Evolutionary conservation across 2,888 invertebrate species (phyloP).

Genomic region (Folsomia manolachei): DNA sequence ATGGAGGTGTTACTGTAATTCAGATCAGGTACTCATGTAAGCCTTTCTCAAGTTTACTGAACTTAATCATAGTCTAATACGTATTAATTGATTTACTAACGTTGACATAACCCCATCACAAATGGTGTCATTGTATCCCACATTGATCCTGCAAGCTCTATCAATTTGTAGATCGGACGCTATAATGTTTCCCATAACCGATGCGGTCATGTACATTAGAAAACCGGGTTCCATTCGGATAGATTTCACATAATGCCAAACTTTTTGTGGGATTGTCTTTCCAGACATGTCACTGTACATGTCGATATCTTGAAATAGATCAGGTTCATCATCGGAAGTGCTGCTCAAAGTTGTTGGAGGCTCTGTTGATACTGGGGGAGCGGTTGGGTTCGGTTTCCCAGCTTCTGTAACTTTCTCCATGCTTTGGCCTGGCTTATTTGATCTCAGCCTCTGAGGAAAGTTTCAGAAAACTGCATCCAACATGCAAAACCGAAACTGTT

Average conservation of each 20-base stretch:
- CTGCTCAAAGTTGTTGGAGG: neutral
- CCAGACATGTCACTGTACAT: neutral
- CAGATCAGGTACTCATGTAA: no score
- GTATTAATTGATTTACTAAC: neutral
- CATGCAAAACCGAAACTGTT: no score
- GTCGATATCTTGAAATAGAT: neutral
- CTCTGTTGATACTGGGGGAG: neutral
- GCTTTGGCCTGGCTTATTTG: no score
- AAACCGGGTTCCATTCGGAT: slow-evolving; percentile 47
- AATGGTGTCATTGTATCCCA: slow-evolving; percentile 35
- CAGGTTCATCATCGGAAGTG: neutral
- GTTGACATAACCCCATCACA: slow-evolving; percentile 33
- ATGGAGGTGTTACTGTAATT: neutral
- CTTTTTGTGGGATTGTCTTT: neutral
- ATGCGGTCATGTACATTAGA: slow-evolving; percentile 47
- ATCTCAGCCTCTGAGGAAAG: no score
- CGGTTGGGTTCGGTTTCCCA: neutral
- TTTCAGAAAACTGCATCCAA: no score
- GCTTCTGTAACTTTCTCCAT: neutral
- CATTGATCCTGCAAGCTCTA: slow-evolving; percentile 42
- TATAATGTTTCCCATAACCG: slow-evolving; percentile 49
- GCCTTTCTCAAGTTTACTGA: no score
- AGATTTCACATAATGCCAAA: slow-evolving; percentile 1
- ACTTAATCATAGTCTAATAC: no score
- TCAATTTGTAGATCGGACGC: slow-evolving; percentile 43